A percentile compares a stretch with the other conserved stretches of the same genome.
Evolutionary conservation across 2,113 vertebrate species (phyloP).

Genomic region (Barbus barbus): DNA sequence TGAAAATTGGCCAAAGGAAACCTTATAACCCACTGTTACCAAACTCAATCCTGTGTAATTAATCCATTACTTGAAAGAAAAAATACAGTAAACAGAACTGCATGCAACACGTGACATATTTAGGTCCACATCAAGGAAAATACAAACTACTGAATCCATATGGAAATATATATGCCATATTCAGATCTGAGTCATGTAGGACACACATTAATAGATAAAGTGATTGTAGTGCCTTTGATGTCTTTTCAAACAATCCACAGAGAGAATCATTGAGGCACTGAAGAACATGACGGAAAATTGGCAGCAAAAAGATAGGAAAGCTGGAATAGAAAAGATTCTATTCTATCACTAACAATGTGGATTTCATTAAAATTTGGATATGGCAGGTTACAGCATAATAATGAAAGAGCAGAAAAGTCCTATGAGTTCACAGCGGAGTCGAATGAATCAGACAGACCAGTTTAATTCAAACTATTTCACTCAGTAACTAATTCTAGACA

Average conservation of each 20-base stretch:
- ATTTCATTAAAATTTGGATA: slow-evolving; percentile 37
- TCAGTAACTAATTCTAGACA: neutral
- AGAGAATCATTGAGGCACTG: slow-evolving; percentile 17
- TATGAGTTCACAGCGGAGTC: slow-evolving; percentile 14
- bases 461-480: neutral
- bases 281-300: slow-evolving; percentile 23
- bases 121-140: neutral
- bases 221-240: slow-evolving; percentile 18
- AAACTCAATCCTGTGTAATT: neutral
- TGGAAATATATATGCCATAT: neutral
- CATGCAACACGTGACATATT: neutral
- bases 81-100: neutral
- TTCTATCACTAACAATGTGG: slow-evolving; percentile 38
- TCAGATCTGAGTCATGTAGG: neutral
- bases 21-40: neutral
- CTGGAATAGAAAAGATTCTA: slow-evolving; percentile 20
- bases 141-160: neutral
- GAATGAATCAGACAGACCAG: neutral
- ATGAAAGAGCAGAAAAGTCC: slow-evolving; percentile 8
- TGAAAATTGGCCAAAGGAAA: neutral
- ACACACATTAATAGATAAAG: neutral
- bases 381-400: slow-evolving; percentile 28
- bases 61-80: neutral
- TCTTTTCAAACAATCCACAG: slow-evolving; percentile 16
- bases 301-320: neutral